A percentile compares a stretch with the other conserved stretches of the same genome.
Evolutionary conservation across 2,888 invertebrate species (phyloP).

Genomic region (Drosophila paranaensis): DNA sequence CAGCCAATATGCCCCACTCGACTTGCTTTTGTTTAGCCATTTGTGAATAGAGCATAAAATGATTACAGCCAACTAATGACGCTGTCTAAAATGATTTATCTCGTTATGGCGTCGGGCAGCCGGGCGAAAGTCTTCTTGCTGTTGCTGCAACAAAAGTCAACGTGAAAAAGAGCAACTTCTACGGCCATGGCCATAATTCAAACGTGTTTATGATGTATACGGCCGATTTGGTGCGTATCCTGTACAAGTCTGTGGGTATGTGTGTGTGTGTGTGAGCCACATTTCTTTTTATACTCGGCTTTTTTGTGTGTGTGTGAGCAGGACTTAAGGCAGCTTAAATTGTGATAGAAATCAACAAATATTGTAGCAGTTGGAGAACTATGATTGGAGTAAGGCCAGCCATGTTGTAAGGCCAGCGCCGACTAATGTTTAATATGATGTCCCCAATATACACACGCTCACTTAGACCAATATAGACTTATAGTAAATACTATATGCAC

Average conservation of each 20-base stretch:
- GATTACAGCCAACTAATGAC: constrained; percentile 81
- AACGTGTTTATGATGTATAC: constrained; percentile 77
- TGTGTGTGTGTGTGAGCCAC: constrained; percentile 4
- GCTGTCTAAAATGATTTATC: constrained; percentile 82
- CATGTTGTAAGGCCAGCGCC: constrained; percentile 11
- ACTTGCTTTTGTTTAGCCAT: not conserved
- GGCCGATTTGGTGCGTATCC: constrained; percentile 64
- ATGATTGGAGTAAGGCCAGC: constrained; percentile 36
- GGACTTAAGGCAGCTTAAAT: constrained; percentile 39
- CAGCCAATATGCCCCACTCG: not conserved
- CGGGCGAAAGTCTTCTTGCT: constrained; percentile 30
- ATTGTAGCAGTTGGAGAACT: constrained; percentile 20
- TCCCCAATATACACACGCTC: not conserved
- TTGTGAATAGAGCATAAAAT: constrained; percentile 57
- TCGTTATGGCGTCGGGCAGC: constrained; percentile 67
- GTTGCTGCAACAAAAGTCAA: constrained; percentile 71
- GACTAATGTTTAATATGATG: constrained; percentile 48
- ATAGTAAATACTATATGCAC: constrained; percentile 14
- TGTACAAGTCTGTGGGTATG: not conserved
- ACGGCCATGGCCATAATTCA: constrained; percentile 67
- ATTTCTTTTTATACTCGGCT: not conserved
- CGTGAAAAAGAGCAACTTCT: constrained; percentile 64
- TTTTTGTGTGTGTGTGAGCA: not conserved
- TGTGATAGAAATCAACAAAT: constrained; percentile 27
- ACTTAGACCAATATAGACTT: not conserved